These are phyloP conservation scores for Sebastes taczanowskii DNA, from an alignment of 2,797 vertebrate genomes.

Conservation along the genomic window DNA sequence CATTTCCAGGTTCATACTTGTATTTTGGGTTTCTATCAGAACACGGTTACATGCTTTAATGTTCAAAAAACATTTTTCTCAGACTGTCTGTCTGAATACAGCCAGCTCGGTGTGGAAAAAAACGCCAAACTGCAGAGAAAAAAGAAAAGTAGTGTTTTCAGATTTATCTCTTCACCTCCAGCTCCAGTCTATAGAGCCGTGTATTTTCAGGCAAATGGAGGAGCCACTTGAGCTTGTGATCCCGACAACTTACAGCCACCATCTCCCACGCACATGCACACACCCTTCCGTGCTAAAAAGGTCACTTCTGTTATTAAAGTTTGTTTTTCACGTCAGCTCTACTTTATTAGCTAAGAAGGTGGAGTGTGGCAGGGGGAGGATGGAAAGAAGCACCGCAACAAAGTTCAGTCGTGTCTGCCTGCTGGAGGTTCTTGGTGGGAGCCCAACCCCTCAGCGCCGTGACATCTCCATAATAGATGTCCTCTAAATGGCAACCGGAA, in stretches of 20 bases:
- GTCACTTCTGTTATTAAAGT: constrained; percentile 64
- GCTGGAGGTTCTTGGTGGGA: constrained; percentile 50
- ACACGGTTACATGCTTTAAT: neutral
- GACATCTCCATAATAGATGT: constrained; percentile 65
- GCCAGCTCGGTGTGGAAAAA: neutral
- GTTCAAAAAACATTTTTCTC: neutral
- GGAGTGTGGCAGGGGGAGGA: neutral
- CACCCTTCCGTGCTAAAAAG: constrained; percentile 40
- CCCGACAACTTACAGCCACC: neutral
- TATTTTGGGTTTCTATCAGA: too few relatives aligned
- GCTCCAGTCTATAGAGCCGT: neutral
- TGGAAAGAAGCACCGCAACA: constrained; percentile 20
- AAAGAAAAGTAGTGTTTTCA: neutral
- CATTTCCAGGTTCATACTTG: too few relatives aligned
- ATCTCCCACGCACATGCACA: neutral
- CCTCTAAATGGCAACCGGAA: constrained; percentile 65
- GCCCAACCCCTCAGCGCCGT: neutral
- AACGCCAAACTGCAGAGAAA: neutral
- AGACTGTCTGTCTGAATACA: neutral
- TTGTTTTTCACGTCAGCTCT: constrained; percentile 36
- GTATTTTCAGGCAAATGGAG: neutral
- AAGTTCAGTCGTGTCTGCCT: constrained; percentile 49
- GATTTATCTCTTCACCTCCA: neutral
- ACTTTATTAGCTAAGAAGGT: constrained; percentile 46
- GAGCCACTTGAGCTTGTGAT: constrained; percentile 14